phyloP scores from a whole-genome alignment of 2,797 vertebrate genomes.

The Hapalemur alaotrensis region DNA sequence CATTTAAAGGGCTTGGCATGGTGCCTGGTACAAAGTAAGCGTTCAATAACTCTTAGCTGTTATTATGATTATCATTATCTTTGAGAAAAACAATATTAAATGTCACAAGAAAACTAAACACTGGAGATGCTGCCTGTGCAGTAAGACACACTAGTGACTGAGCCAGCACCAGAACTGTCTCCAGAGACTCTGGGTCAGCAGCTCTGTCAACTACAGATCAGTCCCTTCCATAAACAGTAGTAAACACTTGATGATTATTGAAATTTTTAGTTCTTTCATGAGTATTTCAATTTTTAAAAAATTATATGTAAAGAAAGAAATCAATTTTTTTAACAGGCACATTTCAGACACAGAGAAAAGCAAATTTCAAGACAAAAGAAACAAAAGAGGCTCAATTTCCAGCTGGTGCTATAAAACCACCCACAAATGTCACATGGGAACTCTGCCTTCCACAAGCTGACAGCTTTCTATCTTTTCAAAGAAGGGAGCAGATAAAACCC shows the following conservation, averaged over 20 bases:
- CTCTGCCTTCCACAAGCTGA: not conserved
- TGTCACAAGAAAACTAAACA: not conserved
- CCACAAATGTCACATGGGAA: not conserved
- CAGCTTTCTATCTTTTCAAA: conserved; percentile 31
- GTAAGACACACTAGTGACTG: not conserved
- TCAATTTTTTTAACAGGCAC: not conserved
- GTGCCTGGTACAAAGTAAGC: not conserved
- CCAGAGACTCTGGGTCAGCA: not conserved
- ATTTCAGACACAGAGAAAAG: not conserved
- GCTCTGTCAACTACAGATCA: not conserved
- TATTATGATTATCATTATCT: not conserved
- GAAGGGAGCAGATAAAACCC: conserved; percentile 32
- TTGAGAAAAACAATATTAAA: not conserved
- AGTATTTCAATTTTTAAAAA: not conserved
- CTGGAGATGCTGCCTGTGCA: not conserved
- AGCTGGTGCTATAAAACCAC: not conserved
- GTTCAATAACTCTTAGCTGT: not conserved
- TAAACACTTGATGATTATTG: not conserved
- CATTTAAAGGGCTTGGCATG: not conserved
- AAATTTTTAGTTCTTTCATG: not conserved
- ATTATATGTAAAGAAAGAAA: not conserved
- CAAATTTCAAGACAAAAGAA: not conserved
- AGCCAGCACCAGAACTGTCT: not conserved
- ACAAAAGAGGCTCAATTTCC: not conserved
- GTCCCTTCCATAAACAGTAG: not conserved